Base-by-base conservation (phyloP, 2,888 invertebrate species). In the Drosophila setosimentum region DNA sequence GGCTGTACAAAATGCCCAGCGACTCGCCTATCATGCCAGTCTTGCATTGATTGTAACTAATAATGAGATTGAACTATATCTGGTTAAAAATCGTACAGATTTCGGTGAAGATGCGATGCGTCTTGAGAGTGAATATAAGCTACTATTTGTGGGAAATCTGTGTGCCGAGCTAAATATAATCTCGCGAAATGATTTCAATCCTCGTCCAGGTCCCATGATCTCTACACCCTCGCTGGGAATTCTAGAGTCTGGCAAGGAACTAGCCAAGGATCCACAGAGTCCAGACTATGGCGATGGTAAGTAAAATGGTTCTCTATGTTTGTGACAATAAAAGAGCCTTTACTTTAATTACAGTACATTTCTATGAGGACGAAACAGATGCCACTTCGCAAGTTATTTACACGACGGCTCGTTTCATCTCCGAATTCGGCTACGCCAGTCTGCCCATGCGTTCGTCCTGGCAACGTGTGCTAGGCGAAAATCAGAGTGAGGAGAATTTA, bases 381-480 rank as follows among this genome's bases (percentile, higher is more conserved):
- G 95, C 96, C 60, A 98, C 97, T 97, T 94, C 96, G 80, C 94
- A 95, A 60, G 95, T 94, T 68, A 95, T 95, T 6, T 98, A 96
- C 92, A 97, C 97, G 0, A 94, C 94, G 24, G 95, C 98, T 1
- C 94, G 99, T 85, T 99, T 99, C 93, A 95, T 97, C 1, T 98
- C 99, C 0, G 99, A 99, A 93, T 99, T 98, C 89, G 99, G 99
- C 0, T 96, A 97, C 80, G 99, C 99, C 93, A 97, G 98, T 2
- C 94, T 97, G 74, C 98, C 99, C 0, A 96, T 96, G 8, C 92
- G 96, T n/a, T 93, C 94, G 29, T 95, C 97, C 0, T 94, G 97
- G 93, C 91, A 94, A 60, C 94, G 95, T 21, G 96, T 96, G 0
- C 94, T 95, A 1, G 93, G 93, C 21, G 90, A 93, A 0, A 37